A percentile compares a stretch with the other conserved stretches of the same genome.
Evolutionary conservation across 1,140 invertebrate species (phyloP).

Genomic region (Drosophila watanabei): DNA sequence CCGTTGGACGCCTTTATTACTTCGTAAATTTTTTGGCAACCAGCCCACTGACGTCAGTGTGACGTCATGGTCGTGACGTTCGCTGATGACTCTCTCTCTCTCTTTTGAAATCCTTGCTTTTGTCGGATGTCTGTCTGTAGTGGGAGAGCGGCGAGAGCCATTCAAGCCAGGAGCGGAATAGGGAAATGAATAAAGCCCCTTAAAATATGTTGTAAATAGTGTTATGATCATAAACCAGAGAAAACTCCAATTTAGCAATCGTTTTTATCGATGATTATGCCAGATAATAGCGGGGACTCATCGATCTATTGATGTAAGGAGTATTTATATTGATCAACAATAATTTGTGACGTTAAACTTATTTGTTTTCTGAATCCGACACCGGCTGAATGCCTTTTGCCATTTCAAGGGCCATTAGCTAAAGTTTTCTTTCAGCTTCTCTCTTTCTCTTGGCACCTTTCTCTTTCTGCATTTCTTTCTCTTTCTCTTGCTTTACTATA

Average conservation of each 20-base stretch:
- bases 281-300: background rate
- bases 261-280: background rate
- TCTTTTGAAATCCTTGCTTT: background rate
- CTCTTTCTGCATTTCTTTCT: slow-evolving; percentile 5
- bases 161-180: background rate
- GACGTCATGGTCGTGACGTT: slow-evolving; percentile 74
- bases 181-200: background rate
- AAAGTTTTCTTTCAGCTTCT: background rate
- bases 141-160: slow-evolving; percentile 9
- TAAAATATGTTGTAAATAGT: background rate
- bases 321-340: background rate
- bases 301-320: background rate
- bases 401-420: slow-evolving; percentile 71
- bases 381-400: slow-evolving; percentile 53
- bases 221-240: background rate
- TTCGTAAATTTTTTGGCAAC: slow-evolving; percentile 42
- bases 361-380: background rate
- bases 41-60: slow-evolving; percentile 69
- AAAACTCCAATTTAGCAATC: background rate
- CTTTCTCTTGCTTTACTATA: slow-evolving; percentile 65
- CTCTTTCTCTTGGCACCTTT: background rate
- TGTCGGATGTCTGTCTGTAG: background rate
- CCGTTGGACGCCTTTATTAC: slow-evolving; percentile 10
- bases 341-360: background rate
- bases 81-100: background rate